A percentile compares a stretch with the other conserved stretches of the same genome.
These are phyloP conservation scores for Tragelaphus scriptus DNA, from an alignment of 2,113 vertebrate species.

Conservation along the genomic window DNA sequence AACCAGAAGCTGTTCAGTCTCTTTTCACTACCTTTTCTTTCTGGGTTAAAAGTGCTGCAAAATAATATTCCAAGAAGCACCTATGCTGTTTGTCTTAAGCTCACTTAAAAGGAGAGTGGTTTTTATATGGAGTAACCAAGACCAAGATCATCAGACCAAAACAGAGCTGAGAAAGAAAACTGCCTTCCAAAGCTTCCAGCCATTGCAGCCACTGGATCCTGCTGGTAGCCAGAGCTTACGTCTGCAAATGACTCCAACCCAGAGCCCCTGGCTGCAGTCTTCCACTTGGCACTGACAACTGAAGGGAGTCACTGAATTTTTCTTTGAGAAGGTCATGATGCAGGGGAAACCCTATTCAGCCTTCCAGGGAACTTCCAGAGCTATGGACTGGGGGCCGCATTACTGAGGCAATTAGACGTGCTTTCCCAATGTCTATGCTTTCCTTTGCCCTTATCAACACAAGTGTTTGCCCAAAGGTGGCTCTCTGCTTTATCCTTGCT, in stretches of 20 bases:
- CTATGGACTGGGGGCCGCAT: not conserved
- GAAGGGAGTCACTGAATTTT: not conserved
- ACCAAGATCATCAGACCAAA: not conserved
- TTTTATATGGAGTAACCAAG: not conserved
- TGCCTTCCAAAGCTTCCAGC: not conserved
- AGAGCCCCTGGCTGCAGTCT: not conserved
- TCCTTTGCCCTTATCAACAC: not conserved
- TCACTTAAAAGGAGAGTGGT: not conserved
- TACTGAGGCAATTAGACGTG: not conserved
- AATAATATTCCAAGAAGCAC: not conserved
- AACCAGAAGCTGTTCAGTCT: not conserved
- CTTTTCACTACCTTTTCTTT: not conserved
- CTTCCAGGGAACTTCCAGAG: conserved; percentile 42
- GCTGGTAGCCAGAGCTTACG: not conserved
- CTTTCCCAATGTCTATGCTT: not conserved
- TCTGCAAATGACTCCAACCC: not conserved
- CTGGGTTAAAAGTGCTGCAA: not conserved
- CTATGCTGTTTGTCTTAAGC: not conserved
- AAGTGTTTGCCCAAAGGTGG: conserved; percentile 4
- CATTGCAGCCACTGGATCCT: not conserved
- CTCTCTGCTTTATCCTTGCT: conserved; percentile 22
- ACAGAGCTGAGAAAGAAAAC: not conserved
- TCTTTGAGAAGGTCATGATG: not conserved
- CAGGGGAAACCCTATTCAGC: not conserved
- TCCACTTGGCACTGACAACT: not conserved